A percentile compares a stretch with the other conserved stretches of the same genome.
Conservation (phyloP, 2,888 invertebrate genomes). For the Eumacrocentrus americanus region DNA sequence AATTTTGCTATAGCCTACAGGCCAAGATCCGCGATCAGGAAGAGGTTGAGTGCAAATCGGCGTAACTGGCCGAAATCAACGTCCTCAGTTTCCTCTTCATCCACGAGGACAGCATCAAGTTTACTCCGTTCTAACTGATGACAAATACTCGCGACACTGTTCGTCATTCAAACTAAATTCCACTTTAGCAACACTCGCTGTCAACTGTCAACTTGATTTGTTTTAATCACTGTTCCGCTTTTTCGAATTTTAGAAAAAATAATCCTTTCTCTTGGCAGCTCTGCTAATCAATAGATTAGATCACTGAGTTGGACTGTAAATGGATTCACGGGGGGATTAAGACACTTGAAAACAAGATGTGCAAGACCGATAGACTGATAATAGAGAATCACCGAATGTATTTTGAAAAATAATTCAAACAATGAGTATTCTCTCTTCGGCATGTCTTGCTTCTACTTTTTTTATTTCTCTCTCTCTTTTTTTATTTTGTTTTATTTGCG, state of each 20-base stretch:
- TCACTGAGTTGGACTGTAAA: no score
- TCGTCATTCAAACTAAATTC: not conserved
- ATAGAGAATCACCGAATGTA: no score
- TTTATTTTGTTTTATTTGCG: not conserved
- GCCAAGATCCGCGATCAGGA: slow-evolving; percentile 19
- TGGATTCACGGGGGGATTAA: no score
- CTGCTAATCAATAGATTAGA: no score
- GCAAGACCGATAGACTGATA: not conserved
- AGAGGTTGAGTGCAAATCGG: slow-evolving; percentile 12
- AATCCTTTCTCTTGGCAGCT: not conserved
- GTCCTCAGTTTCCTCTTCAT: not conserved
- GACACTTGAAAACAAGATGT: slow-evolving; percentile 2
- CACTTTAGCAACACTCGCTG: not conserved
- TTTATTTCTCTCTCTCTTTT: slow-evolving; percentile 5
- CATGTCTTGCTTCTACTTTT: slow-evolving; percentile 18
- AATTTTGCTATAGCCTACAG: slow-evolving; percentile 11
- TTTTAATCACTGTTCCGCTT: not conserved
- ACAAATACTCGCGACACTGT: not conserved
- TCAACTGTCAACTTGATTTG: not conserved
- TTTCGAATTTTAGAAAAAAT: not conserved
- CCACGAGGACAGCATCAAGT: slow-evolving; percentile 8
- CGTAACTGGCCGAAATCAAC: slow-evolving; percentile 1
- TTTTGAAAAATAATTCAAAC: slow-evolving; percentile 5
- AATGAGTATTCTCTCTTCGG: slow-evolving; percentile 4
- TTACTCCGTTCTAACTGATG: no score